Evolutionary conservation across 2,797 vertebrate species (phyloP), one percentile per base, ranked within the genome.

Genomic region (Prionace glauca): DNA sequence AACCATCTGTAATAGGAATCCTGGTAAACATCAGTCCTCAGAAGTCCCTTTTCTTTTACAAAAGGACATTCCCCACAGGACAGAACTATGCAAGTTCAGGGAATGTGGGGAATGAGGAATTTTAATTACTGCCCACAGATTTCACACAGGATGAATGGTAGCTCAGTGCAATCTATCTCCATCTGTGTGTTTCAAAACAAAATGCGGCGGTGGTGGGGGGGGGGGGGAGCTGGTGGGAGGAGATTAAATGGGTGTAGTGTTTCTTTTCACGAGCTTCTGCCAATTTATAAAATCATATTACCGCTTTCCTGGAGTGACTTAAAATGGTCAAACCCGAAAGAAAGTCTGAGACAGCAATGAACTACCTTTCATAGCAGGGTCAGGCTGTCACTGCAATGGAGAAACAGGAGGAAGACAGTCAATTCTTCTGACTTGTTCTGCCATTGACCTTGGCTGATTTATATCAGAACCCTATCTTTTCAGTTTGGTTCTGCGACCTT

Each of bases 21-120:
- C 62, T 69, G 36, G 65, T 67, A 92, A 92, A 92, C 62, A 92
- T 41, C 50, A 90, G 2, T 36, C 62, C 67, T 41, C 16, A n/a
- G 62, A 92, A 92, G 65, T 92, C 16, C 32, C 62, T 91, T n/a
- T 69, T 11, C 32, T 36, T 84, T 45, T 22, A 84, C 72, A 77
- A 45, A 45, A 45, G 36, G 36, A 41, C 81, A 84, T 84, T 67
- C 62, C 90, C n/a, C 62, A 69, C 20, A 67, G 90, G 90, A 36
- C 60, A 92, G 65, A 92, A 69, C n/a, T 10, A 69, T 24, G 36
- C 90, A 92, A 92, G 22, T 24, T 41, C 65, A 69, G 65, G 65
- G 90, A 92, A 69, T 92, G 90, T 69, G n/a, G 90, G n/a, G 20
- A 92, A 92, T 69, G 90, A 92, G 20, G 90, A 92, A 92, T 92